phyloP scores from a whole-genome alignment of 2,113 vertebrate genomes.

The Orthochromis malagaraziensis region DNA sequence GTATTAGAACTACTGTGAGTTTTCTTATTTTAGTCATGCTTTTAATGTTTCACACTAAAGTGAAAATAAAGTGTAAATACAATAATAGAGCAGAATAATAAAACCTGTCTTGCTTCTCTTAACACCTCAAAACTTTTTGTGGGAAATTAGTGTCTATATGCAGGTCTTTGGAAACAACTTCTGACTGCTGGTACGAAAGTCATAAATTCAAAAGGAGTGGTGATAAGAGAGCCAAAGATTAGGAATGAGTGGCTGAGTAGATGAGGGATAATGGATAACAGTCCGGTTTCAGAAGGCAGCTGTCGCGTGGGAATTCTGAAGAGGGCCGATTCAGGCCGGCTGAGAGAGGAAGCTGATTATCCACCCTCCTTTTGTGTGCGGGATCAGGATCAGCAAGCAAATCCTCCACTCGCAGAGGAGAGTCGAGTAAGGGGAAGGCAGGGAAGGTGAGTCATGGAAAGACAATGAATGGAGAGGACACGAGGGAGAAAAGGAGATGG shows the following conservation, averaged over 20 bases:
- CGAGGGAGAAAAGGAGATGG: background rate
- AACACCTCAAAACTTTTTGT: background rate
- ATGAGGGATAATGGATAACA: slow-evolving; percentile 50
- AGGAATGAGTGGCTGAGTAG: slow-evolving; percentile 40
- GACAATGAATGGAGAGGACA: background rate
- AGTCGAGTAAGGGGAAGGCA: background rate
- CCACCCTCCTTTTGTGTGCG: slow-evolving; percentile 38
- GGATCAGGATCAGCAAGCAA: slow-evolving; percentile 50
- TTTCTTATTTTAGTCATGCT: background rate
- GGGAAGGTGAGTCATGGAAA: background rate
- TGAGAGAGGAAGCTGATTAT: slow-evolving; percentile 62
- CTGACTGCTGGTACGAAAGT: background rate
- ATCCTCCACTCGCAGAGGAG: slow-evolving; percentile 22
- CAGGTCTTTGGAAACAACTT: background rate
- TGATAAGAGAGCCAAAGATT: slow-evolving; percentile 42
- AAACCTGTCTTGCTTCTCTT: background rate
- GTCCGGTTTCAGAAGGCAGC: slow-evolving; percentile 35
- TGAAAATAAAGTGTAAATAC: background rate
- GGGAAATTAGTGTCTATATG: background rate
- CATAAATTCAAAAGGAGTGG: background rate
- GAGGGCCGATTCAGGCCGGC: slow-evolving; percentile 34
- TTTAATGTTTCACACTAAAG: background rate
- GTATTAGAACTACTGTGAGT: background rate
- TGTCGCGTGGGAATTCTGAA: slow-evolving; percentile 34
- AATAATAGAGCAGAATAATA: background rate